A percentile compares a stretch with the other conserved stretches of the same genome.
Conservation (phyloP, 2,888 invertebrate species). For the Rhagophthalmus giganteus region DNA sequence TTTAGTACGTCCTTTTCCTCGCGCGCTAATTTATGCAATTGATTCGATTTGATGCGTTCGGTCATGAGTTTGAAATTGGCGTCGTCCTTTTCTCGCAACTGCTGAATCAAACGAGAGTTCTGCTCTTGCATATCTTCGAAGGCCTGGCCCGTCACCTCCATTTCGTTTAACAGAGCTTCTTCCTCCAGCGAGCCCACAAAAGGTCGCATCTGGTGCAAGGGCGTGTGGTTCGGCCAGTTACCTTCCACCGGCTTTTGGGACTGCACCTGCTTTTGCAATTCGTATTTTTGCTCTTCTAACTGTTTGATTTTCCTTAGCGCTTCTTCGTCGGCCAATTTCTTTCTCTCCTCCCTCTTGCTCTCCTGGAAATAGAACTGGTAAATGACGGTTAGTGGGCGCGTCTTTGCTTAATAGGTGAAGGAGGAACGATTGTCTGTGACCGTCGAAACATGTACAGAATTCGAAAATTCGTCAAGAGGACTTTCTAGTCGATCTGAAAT, state of each 20-base stretch:
- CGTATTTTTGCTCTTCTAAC: slow-evolving; percentile 90
- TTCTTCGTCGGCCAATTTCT: slow-evolving; percentile 93
- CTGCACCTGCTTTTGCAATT: slow-evolving; percentile 87
- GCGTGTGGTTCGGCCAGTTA: slow-evolving; percentile 54
- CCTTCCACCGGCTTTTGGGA: slow-evolving; percentile 75
- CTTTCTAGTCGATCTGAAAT: too few species aligned
- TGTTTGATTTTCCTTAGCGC: slow-evolving; percentile 92
- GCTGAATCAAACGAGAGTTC: slow-evolving; percentile 92
- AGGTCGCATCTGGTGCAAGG: slow-evolving; percentile 63
- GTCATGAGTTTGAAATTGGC: slow-evolving; percentile 99
- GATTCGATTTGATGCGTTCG: slow-evolving; percentile 93
- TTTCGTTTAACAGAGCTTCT: slow-evolving; percentile 94
- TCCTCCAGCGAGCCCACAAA: slow-evolving; percentile 85
- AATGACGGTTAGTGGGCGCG: too few species aligned
- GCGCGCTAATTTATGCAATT: slow-evolving; percentile 87
- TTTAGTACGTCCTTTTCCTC: slow-evolving; percentile 94
- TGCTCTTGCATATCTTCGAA: slow-evolving; percentile 99
- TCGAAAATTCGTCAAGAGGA: too few species aligned
- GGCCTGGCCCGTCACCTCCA: slow-evolving; percentile 99
- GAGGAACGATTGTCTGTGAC: too few species aligned
- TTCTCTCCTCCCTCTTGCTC: slow-evolving; percentile 85
- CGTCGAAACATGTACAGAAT: too few species aligned
- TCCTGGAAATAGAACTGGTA: slow-evolving; percentile 61
- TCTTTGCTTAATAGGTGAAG: too few species aligned
- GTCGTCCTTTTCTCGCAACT: slow-evolving; percentile 94